Base-by-base conservation (phyloP, 2,888 invertebrate genomes). In the Hemithea aestivaria region DNA sequence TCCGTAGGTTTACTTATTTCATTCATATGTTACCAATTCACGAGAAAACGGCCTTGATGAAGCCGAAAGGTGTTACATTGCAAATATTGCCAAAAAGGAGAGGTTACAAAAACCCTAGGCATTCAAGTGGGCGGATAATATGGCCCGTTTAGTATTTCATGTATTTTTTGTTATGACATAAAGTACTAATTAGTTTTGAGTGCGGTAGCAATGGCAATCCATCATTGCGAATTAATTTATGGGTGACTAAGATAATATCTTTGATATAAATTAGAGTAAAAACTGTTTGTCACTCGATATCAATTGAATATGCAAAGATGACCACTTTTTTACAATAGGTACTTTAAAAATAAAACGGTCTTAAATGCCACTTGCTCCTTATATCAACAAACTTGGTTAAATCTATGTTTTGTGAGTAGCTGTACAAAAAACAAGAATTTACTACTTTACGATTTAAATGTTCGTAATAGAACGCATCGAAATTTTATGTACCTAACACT, bases 71-170 rank as follows among this genome's bases (percentile, higher is more conserved):
- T 56, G 55, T 39, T 54, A 45, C 48, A 39, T 28, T 61, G 65
- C 65, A 62, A 63, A 62, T 58, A 62, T 53, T 55, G 26, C 40
- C 58, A 61, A 60, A 52, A 53, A 56, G 53, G 48, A 51, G 34
- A 40, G 48, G 44, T 43, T 55, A 37, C 49, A 49, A 54, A 61
- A 57, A 54, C n/a, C n/a, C n/a, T n/a, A 16, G 5, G 33, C 32
- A 52, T 51, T 45, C 48, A 55, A 46, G 62, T 61, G 48, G 62
- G 66, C 53, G 61, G 46, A 7, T 26, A 27, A 45, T 56, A 47
- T 41, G 42, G 51, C 33, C 25, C 22, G 58, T 37, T 34, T 35
- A 45, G 23, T 39, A 48, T 56, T 54, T 47, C 31, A 27, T 45
- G 27, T 49, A 16, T 22, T 38, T 44, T 53, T 40, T 52, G 49